Evolutionary conservation across 2,888 invertebrate species (phyloP), one percentile per base, ranked within the genome.

Genomic region (Platycnemis pennipes): DNA sequence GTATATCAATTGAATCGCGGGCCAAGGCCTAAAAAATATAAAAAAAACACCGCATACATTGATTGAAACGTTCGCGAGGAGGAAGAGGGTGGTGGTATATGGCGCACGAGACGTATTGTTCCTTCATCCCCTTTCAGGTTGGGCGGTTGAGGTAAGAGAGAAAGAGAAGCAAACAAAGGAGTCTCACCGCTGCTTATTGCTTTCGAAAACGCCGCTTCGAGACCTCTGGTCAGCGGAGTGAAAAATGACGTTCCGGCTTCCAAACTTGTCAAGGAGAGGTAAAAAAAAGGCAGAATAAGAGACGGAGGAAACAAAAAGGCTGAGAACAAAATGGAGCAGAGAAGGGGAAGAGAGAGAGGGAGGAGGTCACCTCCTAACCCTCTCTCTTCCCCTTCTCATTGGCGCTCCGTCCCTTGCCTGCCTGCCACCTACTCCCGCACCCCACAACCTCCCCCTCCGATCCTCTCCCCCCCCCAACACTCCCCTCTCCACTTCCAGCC

Each of bases 181-280:
- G 37, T 31, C 77, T 16, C 77, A 2, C 77, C 63, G 63, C 42
- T 44, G 91, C 91, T 91, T 91, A 91, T 63, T 91, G 89, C 89
- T 56, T 89, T 89, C 37, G 22, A 63, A 89, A 89, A 89, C 42
- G 56, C 63, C 91, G 22, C 63, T 63, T n/a, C 63, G 91, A 53
- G 44, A 44, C 91, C 91, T 45, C 69, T 69, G 56, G 44, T 45
- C 89, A 89, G 56, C 37, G 56, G 63, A 63, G 77, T 91, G 91
- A 91, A 91, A 91, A 91, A 91, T 91, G 91, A 91, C 91, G 63
- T 91, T 45, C 49, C 63, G 49, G 63, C 63, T 53, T 44, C 56
- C 91, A 63, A 63, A 91, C 63, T 69, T 91, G 63, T 91, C 91
- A 63, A 91, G 63, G n/a, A 91, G 69, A 69, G 22, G 56, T 44